A percentile compares a stretch with the other conserved stretches of the same genome.
Evolutionary conservation across 2,888 invertebrate genomes (phyloP).

Genomic region (Acrobasis suavella): DNA sequence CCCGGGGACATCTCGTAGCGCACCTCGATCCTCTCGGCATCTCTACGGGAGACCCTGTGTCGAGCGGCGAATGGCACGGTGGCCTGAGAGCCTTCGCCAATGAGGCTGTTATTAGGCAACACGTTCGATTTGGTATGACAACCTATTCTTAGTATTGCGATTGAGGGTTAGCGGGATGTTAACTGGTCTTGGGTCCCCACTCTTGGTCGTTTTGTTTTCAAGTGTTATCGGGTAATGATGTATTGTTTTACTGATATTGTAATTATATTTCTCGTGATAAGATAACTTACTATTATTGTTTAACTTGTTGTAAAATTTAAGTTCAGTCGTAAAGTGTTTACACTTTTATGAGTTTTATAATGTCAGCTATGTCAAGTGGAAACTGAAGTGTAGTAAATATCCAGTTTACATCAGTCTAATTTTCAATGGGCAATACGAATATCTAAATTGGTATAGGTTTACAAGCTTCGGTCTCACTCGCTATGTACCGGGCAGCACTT

Average conservation of each 20-base stretch:
- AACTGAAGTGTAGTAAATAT: conserved; percentile 25
- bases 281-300: conserved; percentile 1
- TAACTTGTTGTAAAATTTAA: not conserved
- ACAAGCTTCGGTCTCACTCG: conserved; percentile 52
- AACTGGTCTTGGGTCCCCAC: conserved; percentile 37
- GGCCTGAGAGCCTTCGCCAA: conserved; percentile 78
- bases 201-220: not conserved
- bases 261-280: conserved; percentile 14
- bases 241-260: conserved; percentile 12
- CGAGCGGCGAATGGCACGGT: conserved; percentile 76
- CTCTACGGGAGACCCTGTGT: conserved; percentile 85
- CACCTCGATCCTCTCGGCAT: conserved; percentile 97
- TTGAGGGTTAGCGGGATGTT: conserved; percentile 54
- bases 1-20: conserved; percentile 96
- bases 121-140: conserved; percentile 80
- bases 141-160: conserved; percentile 46
- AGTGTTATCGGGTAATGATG: conserved; percentile 7
- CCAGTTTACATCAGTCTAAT: conserved; percentile 45
- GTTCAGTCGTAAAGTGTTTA: conserved; percentile 9
- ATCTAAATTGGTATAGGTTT: conserved; percentile 49
- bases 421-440: conserved; percentile 45
- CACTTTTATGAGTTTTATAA: not conserved
- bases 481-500: conserved; percentile 38
- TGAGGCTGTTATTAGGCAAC: conserved; percentile 79
- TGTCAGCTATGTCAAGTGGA: not conserved